phyloP scores from a whole-genome alignment of 92 coral and sea anemone genomes.

The Phymanthus crucifer region DNA sequence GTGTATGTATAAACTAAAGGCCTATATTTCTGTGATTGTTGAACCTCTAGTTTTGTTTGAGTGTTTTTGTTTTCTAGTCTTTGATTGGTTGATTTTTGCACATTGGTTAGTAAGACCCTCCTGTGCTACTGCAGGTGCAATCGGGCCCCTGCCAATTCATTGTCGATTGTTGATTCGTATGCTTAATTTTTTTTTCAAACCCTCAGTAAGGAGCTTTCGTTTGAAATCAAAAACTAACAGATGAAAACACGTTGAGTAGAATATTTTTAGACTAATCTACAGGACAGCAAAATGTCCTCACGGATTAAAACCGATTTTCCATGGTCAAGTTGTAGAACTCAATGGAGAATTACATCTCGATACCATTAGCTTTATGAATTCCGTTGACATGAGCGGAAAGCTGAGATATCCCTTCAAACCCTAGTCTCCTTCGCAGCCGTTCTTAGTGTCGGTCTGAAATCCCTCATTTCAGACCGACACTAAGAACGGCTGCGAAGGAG shows the following conservation, averaged over 20 bases:
- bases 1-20: constrained; percentile 4
- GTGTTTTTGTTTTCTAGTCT: neutral
- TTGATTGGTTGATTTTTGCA: constrained; percentile 18
- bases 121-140: constrained; percentile 23
- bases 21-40: constrained; percentile 11
- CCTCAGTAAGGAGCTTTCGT: constrained; percentile 10
- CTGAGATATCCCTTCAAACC: no score
- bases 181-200: neutral
- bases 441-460: no score
- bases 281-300: no score
- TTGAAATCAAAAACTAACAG: constrained; percentile 9
- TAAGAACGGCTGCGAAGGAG: no score
- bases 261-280: neutral
- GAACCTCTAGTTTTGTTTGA: constrained; percentile 19
- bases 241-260: neutral
- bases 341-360: no score
- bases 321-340: no score
- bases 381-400: no score
- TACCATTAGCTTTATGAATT: no score
- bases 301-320: no score
- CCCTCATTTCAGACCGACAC: no score
- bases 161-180: constrained; percentile 17
- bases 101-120: neutral
- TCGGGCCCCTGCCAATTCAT: neutral
- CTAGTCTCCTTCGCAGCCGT: no score